Percentiles rank a stretch among this genome's conserved stretches.
phyloP scores from a whole-genome alignment of 35 echinoderm and acorn worm genomes.

The Eucidaris tribuloides region DNA sequence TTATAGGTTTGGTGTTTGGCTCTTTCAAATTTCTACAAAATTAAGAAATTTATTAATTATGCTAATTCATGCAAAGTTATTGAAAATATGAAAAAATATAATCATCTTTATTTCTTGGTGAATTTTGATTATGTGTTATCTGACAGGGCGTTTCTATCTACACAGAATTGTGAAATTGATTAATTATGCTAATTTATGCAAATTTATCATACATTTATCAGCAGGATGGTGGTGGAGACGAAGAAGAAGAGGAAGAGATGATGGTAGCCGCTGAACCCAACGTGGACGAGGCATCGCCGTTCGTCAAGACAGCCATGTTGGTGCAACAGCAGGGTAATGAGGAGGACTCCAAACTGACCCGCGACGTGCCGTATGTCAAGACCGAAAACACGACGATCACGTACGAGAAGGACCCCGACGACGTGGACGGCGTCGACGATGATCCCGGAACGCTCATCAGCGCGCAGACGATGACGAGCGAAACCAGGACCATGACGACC shows the following conservation, averaged over 20 bases:
- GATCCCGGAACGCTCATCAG: conserved; percentile 83
- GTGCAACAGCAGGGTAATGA: conserved; percentile 60
- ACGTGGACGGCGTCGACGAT: conserved; percentile 35
- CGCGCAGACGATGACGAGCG: conserved; percentile 94
- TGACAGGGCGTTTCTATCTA: too few relatives aligned
- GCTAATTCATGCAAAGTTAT: too few relatives aligned
- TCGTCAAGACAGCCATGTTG: conserved; percentile 84
- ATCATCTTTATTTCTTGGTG: too few relatives aligned
- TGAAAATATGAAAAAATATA: too few relatives aligned
- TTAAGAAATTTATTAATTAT: too few relatives aligned
- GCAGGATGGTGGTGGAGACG: too few relatives aligned
- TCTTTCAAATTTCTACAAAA: too few relatives aligned
- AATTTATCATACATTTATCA: too few relatives aligned
- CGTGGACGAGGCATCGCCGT: conserved; percentile 49
- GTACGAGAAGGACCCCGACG: conserved; percentile 68
- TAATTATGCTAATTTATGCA: too few relatives aligned
- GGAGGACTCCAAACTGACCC: conserved; percentile 55
- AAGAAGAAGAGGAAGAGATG: conserved; percentile 72
- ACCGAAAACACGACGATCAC: conserved; percentile 99
- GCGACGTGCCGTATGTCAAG: conserved; percentile 93
- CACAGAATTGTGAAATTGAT: too few relatives aligned
- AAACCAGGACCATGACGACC: conserved; percentile 89
- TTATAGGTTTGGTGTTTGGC: too few relatives aligned
- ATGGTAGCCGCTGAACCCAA: conserved; percentile 54
- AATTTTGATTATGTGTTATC: too few relatives aligned